Percentiles rank a stretch among this genome's conserved stretches.
Evolutionary conservation across 2,888 invertebrate species (phyloP).

Genomic region (Xestia xanthographa): DNA sequence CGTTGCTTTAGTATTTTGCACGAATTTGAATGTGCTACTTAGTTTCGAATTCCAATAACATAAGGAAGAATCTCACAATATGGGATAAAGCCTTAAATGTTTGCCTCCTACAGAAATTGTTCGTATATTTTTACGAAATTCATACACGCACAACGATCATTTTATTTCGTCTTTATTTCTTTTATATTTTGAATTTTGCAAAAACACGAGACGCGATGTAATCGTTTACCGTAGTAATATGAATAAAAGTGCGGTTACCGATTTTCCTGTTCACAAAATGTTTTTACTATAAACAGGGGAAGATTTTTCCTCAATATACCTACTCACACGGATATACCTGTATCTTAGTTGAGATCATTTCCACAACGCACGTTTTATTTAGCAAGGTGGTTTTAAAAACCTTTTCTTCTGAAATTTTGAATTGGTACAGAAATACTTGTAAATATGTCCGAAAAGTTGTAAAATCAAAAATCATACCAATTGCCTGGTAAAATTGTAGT

Average conservation of each 20-base stretch:
- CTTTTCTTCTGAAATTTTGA: background rate
- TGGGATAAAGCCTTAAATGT: background rate
- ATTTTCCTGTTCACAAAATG: conserved; percentile 17
- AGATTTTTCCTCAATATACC: conserved; percentile 7
- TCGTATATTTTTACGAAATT: background rate
- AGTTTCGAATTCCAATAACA: background rate
- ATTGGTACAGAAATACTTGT: background rate
- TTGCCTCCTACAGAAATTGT: background rate
- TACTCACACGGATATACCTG: background rate
- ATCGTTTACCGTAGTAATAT: background rate
- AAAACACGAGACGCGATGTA: background rate
- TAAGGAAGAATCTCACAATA: background rate
- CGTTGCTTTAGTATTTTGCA: background rate
- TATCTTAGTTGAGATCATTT: background rate
- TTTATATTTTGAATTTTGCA: background rate
- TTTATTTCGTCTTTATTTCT: background rate
- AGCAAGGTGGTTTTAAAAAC: background rate
- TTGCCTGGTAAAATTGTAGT: no score
- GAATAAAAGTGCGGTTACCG: conserved; percentile 4
- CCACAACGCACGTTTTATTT: background rate
- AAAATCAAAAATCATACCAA: background rate
- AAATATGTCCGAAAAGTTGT: background rate
- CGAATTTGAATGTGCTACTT: background rate
- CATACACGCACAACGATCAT: no score
- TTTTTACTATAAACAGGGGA: background rate